Evolutionary conservation across 2,888 invertebrate species (phyloP).

Genomic region (Oxystoma pomonae): DNA sequence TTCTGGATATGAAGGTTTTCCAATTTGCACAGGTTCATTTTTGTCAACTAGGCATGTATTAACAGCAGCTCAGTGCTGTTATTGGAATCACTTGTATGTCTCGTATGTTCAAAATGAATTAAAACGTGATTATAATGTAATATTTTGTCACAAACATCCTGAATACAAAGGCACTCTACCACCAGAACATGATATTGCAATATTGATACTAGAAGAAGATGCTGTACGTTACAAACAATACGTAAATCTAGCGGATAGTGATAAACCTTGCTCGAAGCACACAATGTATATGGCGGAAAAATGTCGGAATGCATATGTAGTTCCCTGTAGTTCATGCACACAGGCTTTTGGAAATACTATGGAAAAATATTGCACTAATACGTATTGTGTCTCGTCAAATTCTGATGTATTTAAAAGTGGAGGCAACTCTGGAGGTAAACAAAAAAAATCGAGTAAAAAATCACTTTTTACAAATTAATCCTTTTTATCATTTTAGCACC

Average conservation of each 20-base stretch:
- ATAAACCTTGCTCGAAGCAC: background rate
- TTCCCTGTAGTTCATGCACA: background rate
- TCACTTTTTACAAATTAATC: too few relatives aligned
- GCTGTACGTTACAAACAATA: too few relatives aligned
- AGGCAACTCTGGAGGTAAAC: background rate
- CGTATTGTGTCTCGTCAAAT: background rate
- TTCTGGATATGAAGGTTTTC: background rate
- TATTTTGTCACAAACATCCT: too few relatives aligned
- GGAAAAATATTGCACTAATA: background rate
- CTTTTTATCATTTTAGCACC: background rate
- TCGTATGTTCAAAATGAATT: too few relatives aligned
- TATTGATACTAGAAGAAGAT: background rate
- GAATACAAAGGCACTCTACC: background rate
- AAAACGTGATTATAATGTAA: too few relatives aligned
- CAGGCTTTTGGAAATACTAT: background rate
- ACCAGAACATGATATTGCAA: background rate
- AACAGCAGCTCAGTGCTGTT: background rate
- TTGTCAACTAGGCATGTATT: background rate
- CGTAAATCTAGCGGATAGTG: background rate
- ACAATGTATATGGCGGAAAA: background rate
- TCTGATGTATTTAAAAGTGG: background rate
- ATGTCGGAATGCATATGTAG: background rate
- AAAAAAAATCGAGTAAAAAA: too few relatives aligned
- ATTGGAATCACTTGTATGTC: too few relatives aligned
- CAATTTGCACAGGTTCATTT: background rate